Percentiles rank a stretch among this genome's conserved stretches.
Evolutionary conservation across 2,113 vertebrate species (phyloP).

Genomic region (Ammodytes marinus): DNA sequence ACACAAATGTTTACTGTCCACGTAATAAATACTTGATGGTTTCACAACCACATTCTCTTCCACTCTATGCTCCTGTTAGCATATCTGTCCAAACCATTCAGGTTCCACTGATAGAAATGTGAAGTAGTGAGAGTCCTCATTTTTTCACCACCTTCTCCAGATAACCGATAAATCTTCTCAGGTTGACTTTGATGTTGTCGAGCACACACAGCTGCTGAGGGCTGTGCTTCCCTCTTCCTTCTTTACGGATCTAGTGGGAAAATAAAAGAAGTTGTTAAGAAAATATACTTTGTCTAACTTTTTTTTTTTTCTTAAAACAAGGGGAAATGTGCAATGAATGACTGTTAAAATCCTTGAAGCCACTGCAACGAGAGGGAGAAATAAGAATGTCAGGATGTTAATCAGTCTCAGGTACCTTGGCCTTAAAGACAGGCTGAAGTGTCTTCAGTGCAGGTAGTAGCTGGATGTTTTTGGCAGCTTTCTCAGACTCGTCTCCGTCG

Average conservation of each 20-base stretch:
- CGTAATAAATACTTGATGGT: slow-evolving; percentile 68
- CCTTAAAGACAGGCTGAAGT: slow-evolving; percentile 93
- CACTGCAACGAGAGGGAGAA: neutral
- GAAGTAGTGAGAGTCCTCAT: slow-evolving; percentile 46
- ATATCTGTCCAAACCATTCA: slow-evolving; percentile 27
- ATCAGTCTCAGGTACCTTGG: slow-evolving; percentile 85
- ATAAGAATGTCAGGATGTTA: neutral
- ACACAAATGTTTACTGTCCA: slow-evolving; percentile 11
- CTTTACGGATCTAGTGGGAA: slow-evolving; percentile 90
- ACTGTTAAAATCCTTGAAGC: too few species aligned
- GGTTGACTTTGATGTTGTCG: slow-evolving; percentile 95
- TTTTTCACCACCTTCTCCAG: slow-evolving; percentile 89
- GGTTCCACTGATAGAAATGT: neutral
- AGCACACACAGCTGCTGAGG: slow-evolving; percentile 94
- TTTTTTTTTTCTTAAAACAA: neutral
- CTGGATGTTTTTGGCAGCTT: slow-evolving; percentile 88
- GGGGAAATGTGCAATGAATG: neutral
- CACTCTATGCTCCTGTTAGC: slow-evolving; percentile 9
- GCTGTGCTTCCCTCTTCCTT: slow-evolving; percentile 89
- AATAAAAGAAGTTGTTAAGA: neutral
- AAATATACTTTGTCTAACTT: neutral
- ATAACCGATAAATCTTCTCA: slow-evolving; percentile 95
- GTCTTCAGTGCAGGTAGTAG: slow-evolving; percentile 89
- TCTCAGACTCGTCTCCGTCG: slow-evolving; percentile 93
- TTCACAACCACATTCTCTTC: slow-evolving; percentile 34